Evolutionary conservation across 2,888 invertebrate genomes (phyloP).

Genomic region (Antheraea yamamai): DNA sequence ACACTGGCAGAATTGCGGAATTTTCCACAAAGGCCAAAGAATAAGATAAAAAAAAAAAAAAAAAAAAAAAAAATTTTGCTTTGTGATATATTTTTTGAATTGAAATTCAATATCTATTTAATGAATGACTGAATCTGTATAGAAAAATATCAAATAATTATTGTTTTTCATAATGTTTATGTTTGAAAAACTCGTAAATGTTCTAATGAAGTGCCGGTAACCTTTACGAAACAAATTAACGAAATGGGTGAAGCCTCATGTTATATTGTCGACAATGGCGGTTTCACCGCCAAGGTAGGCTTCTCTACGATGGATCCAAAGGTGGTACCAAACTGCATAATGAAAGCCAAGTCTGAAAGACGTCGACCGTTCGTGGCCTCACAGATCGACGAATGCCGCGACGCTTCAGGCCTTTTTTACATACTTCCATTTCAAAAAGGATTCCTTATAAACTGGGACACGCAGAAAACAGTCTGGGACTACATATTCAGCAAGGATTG

Average conservation of each 20-base stretch:
- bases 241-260: conserved; percentile 72
- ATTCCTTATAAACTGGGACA: conserved; percentile 97
- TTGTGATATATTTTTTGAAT: not conserved
- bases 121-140: not conserved
- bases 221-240: conserved; percentile 29
- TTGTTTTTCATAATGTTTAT: not conserved
- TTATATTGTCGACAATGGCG: conserved; percentile 94
- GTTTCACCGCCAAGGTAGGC: conserved; percentile 93
- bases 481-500: conserved; percentile 94
- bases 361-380: conserved; percentile 94
- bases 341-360: conserved; percentile 98
- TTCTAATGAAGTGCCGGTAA: conserved; percentile 40
- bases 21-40: no score
- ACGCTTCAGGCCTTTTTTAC: conserved; percentile 96
- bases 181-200: not conserved
- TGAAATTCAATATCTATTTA: not conserved
- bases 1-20: no score
- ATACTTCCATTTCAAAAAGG: conserved; percentile 97
- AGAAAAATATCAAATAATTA: not conserved
- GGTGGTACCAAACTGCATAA: conserved; percentile 95
- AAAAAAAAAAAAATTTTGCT: no score
- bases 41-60: no score
- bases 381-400: conserved; percentile 98
- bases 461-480: conserved; percentile 98
- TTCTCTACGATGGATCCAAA: conserved; percentile 86